Base-by-base conservation (phyloP, 2,888 invertebrate species). In the Hipparchia sbordonii region DNA sequence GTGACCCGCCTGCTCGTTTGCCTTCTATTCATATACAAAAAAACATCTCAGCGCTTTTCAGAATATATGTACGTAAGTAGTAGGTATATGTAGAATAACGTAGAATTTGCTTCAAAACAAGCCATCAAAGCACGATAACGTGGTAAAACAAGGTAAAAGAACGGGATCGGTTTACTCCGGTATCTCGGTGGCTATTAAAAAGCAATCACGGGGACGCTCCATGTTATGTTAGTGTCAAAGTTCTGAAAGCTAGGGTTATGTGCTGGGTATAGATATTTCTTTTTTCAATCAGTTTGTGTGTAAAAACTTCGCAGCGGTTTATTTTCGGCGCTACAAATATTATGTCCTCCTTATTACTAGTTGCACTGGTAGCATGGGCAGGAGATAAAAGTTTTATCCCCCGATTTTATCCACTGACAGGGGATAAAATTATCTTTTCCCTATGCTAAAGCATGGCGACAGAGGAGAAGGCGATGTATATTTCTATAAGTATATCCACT, bases 101-200 rank as follows among this genome's bases (percentile, higher is more conserved):
- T 39, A 39, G 52, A 13, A 72, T 13, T 33, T 33, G 57, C 12
- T 52, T 9, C 59, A 66, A 71, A 67, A 63, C 48, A 62, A 56
- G 70, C 70, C 52, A 70, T 70, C 56, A 60, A 2, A 65, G 63
- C 63, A 9, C 63, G 63, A 52, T 65, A 70, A 39, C 54, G 7
- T 13, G 45, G 54, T 45, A 65, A 57, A 71, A 65, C 70, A 56
- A 63, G 70, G 48, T 65, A 65, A 59, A 71, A 71, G 70, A 51
- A 56, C 48, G 10, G 48, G 71, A 66, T 71, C 57, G 65, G 56
- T 70, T 63, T 56, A 39, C 73, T 67, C 65, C 71, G 71, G 66
- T 74, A 66, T 75, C 73, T 73, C 65, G 67, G 71, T 46, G 70
- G 78, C 85, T 84, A 84, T 84, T 84, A 84, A 85, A 85, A 84